Conservation (phyloP, 2,797 vertebrate genomes). For the Dallia pectoralis region DNA sequence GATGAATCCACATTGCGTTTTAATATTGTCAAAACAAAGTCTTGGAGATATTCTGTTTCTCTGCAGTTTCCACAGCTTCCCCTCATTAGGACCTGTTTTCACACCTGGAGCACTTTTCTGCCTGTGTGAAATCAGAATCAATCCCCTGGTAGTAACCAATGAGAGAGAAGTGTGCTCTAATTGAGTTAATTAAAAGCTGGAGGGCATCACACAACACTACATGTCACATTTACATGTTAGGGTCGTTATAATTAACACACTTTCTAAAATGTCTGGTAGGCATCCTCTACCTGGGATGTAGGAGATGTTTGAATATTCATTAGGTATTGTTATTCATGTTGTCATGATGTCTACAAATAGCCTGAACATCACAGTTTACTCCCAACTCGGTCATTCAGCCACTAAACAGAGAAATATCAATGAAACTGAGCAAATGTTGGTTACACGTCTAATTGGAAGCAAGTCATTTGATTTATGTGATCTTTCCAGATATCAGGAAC, state of each 20-base stretch:
- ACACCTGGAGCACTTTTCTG: conserved; percentile 52
- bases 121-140: conserved; percentile 61
- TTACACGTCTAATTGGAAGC: not conserved
- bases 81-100: conserved; percentile 55
- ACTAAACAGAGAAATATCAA: conserved; percentile 32
- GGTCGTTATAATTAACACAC: conserved; percentile 71
- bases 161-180: conserved; percentile 68
- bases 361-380: conserved; percentile 49
- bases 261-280: conserved; percentile 71
- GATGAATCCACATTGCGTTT: conserved; percentile 41
- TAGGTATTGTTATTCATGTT: conserved; percentile 67
- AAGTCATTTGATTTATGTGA: conserved; percentile 28
- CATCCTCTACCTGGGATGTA: conserved; percentile 52
- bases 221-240: conserved; percentile 68
- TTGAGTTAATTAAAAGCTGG: conserved; percentile 82
- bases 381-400: conserved; percentile 45
- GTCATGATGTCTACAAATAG: conserved; percentile 61
- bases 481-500: conserved; percentile 34
- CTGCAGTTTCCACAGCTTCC: conserved; percentile 27
- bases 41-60: conserved; percentile 20
- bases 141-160: conserved; percentile 74
- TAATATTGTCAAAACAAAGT: conserved; percentile 26
- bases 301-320: conserved; percentile 74
- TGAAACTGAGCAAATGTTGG: conserved; percentile 16
- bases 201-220: conserved; percentile 65